Percentiles rank a stretch among this genome's conserved stretches.
Evolutionary conservation across 1,140 invertebrate genomes (phyloP).

Genomic region (Pseudachorutes palmiensis): DNA sequence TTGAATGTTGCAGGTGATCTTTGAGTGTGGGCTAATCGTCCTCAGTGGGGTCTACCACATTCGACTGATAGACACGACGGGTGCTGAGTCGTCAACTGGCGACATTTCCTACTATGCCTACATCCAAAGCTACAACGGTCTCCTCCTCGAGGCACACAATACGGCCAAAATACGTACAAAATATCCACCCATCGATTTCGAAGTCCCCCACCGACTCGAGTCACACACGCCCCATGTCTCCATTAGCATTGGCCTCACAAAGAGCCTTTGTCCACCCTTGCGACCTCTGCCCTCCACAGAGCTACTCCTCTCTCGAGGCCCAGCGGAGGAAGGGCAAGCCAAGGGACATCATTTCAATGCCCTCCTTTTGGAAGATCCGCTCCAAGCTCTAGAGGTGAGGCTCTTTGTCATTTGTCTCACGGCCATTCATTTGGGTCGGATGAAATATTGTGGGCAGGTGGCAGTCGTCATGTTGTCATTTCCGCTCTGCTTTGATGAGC

Average conservation of each 20-base stretch:
- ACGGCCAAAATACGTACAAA: slow-evolving; percentile 5
- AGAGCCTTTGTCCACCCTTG: slow-evolving; percentile 29
- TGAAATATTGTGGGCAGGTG: no score
- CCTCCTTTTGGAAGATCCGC: slow-evolving; percentile 19
- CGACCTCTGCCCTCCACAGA: slow-evolving; percentile 23
- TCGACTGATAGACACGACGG: slow-evolving; percentile 2
- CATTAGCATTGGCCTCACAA: slow-evolving; percentile 29
- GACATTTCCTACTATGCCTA: neutral
- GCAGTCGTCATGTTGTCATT: no score
- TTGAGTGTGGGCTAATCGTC: slow-evolving; percentile 33
- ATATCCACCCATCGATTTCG: slow-evolving; percentile 33
- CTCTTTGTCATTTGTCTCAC: no score
- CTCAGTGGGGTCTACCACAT: slow-evolving; percentile 28
- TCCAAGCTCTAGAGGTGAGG: slow-evolving; percentile 28
- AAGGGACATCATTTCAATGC: neutral
- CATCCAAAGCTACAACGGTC: neutral
- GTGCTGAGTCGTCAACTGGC: neutral
- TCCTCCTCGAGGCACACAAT: slow-evolving; percentile 16
- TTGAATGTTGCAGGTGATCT: slow-evolving; percentile 20
- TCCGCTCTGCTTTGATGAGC: no score
- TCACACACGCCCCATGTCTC: slow-evolving; percentile 27
- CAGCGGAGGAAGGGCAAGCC: neutral
- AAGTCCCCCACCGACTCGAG: slow-evolving; percentile 32
- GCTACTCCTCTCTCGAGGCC: slow-evolving; percentile 16
- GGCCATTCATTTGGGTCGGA: no score